Conservation (phyloP, 2,888 invertebrate species). For the Macaria notata region DNA sequence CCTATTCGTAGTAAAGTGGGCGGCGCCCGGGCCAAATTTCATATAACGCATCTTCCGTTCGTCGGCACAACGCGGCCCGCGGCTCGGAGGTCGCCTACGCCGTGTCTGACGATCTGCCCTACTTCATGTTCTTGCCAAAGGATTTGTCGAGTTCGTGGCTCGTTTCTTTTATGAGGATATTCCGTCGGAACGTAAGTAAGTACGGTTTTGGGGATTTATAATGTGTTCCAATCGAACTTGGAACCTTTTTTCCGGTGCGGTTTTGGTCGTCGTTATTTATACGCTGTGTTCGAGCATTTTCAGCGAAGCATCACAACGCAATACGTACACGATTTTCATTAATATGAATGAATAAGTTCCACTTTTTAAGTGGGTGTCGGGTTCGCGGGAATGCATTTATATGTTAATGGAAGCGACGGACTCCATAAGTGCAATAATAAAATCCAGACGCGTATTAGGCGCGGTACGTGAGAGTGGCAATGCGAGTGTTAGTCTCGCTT, state of each 20-base stretch:
- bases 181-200: conserved; percentile 68
- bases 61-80: conserved; percentile 64
- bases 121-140: conserved; percentile 79
- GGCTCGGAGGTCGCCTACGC: conserved; percentile 71
- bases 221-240: conserved; percentile 64
- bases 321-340: conserved; percentile 28
- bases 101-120: conserved; percentile 78
- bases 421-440: conserved; percentile 53
- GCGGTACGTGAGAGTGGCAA: conserved; percentile 52
- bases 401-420: conserved; percentile 28
- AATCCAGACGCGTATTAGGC: conserved; percentile 59
- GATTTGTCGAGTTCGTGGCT: conserved; percentile 78
- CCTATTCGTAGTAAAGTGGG: conserved; percentile 81
- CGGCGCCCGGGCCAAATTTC: conserved; percentile 77
- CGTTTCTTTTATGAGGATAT: conserved; percentile 77
- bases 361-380: conserved; percentile 24
- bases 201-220: conserved; percentile 74
- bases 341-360: conserved; percentile 30
- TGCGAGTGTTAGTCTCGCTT: conserved; percentile 65
- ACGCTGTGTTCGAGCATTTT: conserved; percentile 37
- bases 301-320: conserved; percentile 20
- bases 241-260: conserved; percentile 43
- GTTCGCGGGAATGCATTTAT: conserved; percentile 30
- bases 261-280: conserved; percentile 43
- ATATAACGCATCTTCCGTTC: conserved; percentile 76